Conservation (phyloP, 2,888 invertebrate genomes). For the Apamea epomidion region DNA sequence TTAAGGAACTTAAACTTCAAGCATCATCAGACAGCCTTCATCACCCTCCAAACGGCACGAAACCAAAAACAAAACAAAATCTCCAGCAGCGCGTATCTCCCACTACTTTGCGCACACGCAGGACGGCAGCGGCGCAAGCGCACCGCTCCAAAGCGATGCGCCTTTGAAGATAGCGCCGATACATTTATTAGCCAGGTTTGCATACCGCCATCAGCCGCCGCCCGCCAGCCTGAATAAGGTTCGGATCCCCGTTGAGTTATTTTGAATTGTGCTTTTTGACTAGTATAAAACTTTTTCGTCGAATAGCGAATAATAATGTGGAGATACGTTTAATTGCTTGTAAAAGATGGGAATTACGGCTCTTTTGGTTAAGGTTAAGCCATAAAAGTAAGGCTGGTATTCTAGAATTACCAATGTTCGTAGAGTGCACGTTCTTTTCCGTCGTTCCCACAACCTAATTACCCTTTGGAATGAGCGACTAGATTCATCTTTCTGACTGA, state of each 20-base stretch:
- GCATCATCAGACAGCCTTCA: not conserved
- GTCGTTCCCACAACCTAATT: not conserved
- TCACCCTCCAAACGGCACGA: not conserved
- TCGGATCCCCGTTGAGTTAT: constrained; percentile 64
- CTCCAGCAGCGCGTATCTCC: constrained; percentile 66
- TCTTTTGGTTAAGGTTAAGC: not conserved
- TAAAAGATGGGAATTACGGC: not conserved
- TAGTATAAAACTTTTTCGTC: constrained; percentile 54
- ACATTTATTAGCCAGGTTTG: constrained; percentile 87
- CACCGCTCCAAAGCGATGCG: constrained; percentile 82
- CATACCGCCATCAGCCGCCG: constrained; percentile 75
- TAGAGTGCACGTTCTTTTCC: not conserved
- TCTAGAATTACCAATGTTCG: not conserved
- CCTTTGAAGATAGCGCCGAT: constrained; percentile 89
- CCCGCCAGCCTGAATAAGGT: constrained; percentile 65
- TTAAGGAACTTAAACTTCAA: not conserved
- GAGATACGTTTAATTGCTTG: constrained; percentile 51
- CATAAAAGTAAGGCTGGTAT: not conserved
- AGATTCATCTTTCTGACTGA: not conserved
- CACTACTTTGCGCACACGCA: constrained; percentile 68
- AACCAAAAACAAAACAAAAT: not conserved
- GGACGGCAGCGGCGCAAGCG: constrained; percentile 79
- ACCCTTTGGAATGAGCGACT: not conserved
- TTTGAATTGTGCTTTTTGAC: constrained; percentile 64
- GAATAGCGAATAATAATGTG: constrained; percentile 29